These are phyloP conservation scores for Pongo abelii DNA, from an alignment of 2,113 vertebrate species.

Conservation along the genomic window DNA sequence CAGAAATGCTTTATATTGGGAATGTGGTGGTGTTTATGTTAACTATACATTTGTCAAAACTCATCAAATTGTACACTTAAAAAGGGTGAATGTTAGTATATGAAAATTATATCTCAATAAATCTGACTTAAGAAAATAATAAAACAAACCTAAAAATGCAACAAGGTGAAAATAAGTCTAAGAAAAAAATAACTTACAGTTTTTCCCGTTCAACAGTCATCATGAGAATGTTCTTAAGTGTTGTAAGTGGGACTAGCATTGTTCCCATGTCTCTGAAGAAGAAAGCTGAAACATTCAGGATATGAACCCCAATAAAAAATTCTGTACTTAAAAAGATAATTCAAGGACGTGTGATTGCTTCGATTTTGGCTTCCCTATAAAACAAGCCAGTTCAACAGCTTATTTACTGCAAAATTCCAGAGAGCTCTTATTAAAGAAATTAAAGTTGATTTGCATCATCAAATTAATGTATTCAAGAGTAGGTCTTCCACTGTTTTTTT, in stretches of 20 bases:
- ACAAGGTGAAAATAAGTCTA: neutral
- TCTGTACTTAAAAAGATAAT: neutral
- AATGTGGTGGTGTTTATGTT: neutral
- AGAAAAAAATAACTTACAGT: slow-evolving; percentile 76
- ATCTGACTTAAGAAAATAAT: neutral
- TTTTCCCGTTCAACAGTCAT: slow-evolving; percentile 62
- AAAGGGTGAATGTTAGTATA: neutral
- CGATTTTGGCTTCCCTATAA: neutral
- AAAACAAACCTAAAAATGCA: neutral
- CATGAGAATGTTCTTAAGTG: slow-evolving; percentile 63
- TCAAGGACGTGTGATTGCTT: neutral
- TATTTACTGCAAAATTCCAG: neutral
- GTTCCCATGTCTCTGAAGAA: slow-evolving; percentile 78
- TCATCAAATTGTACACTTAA: neutral
- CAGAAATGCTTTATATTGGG: neutral
- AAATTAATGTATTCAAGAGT: neutral
- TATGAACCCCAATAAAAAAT: neutral
- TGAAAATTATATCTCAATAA: neutral
- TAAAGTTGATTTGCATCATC: neutral
- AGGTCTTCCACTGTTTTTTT: neutral
- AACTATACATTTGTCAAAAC: neutral
- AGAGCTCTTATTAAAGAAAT: neutral
- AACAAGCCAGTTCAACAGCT: neutral
- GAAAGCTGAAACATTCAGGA: slow-evolving; percentile 10
- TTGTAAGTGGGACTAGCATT: slow-evolving; percentile 60